Evolutionary conservation across 2,797 vertebrate species (phyloP).

Genomic region (Helicolenus hilgendorfi): DNA sequence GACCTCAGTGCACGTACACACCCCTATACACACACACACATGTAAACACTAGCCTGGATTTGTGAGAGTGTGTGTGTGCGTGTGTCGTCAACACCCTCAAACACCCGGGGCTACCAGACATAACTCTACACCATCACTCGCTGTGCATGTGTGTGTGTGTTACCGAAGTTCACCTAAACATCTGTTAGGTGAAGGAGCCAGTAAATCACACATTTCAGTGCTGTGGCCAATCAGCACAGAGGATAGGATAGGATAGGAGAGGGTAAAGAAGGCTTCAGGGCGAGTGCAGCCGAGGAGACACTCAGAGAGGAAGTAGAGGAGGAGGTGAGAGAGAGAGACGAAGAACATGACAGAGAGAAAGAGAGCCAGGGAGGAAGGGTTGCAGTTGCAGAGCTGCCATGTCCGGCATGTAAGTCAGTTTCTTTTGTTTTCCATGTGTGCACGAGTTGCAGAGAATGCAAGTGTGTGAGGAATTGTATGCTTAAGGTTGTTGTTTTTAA

Average conservation of each 20-base stretch:
- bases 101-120: conserved; percentile 51
- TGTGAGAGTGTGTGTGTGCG: neutral
- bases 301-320: conserved; percentile 43
- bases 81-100: conserved; percentile 37
- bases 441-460: neutral
- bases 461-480: conserved; percentile 4
- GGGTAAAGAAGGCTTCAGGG: conserved; percentile 50
- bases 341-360: conserved; percentile 82
- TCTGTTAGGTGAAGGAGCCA: conserved; percentile 77
- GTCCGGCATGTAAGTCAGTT: conserved; percentile 78
- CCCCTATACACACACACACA: conserved; percentile 23
- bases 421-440: conserved; percentile 16
- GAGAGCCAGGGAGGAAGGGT: conserved; percentile 73
- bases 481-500: neutral
- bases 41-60: conserved; percentile 23
- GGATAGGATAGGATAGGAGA: conserved; percentile 15
- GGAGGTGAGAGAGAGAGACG: conserved; percentile 39
- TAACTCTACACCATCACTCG: conserved; percentile 36
- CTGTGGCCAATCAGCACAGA: conserved; percentile 77
- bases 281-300: conserved; percentile 50
- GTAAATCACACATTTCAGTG: conserved; percentile 79
- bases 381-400: conserved; percentile 67
- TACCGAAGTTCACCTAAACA: conserved; percentile 70
- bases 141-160: conserved; percentile 20
- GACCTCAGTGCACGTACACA: conserved; percentile 53